Evolutionary conservation across 1,140 invertebrate species (phyloP), one percentile per base, ranked within the genome.

Genomic region (Popillia japonica): DNA sequence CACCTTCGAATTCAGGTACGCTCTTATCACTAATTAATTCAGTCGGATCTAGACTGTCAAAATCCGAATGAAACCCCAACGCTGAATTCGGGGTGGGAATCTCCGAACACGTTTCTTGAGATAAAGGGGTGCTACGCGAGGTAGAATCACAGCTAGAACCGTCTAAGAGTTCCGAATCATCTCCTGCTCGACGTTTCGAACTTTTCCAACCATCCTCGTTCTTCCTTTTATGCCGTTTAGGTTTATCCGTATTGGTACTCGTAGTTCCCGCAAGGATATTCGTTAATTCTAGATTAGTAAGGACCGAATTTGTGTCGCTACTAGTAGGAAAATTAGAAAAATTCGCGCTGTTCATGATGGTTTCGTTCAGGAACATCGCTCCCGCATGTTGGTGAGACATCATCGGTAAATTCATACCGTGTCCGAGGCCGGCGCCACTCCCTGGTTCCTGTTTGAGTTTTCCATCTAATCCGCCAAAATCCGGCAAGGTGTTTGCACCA

Each of bases 71-170:
- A 88, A 89, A 89, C 83, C 90, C 90, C 40, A 90, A 88, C 20
- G 89, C 89, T 0, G 91, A 92, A 3, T 90, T 90, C 61, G 86
- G 91, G 0, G 89, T 90, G 0, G 86, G 86, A 40, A 88, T 81
- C 80, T 89, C 84, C 84, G 88, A 68, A 85, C 84, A 80, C 9
- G 84, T 84, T 42, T 86, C 85, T 78, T 88, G 90, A 84, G 83
- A 89, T 78, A 84, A 90, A 80, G 87, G 91, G 83, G 87, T 91
- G 79, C 87, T 92, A 80, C 84, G 86, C 80, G 88, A 92, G 80
- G 86, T 93, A 73, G 88, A 92, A 87, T 92, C 90, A 7, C 91
- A 91, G 79, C 92, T 93, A 0, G 92, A 93, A 4, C 91, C 91
- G 74, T 93, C 92, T 34, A 90, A 42, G 3, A 90, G 74, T 22